Evolutionary conservation across 1,140 invertebrate genomes (phyloP).

Genomic region (Phenacoccus solenopsis): DNA sequence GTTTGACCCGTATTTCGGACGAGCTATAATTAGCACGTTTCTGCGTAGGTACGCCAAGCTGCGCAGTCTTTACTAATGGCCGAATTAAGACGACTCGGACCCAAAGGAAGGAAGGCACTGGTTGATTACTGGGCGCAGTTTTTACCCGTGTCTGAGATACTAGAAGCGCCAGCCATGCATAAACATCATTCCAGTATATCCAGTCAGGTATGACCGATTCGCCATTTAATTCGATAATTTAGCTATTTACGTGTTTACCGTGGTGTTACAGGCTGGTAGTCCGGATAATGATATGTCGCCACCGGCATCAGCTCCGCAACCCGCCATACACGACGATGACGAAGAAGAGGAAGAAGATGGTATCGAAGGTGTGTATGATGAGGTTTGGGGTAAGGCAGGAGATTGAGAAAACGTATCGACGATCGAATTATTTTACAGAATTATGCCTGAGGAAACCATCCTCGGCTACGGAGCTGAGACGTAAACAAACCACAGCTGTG

Average conservation of each 20-base stretch:
- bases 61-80: slow-evolving; percentile 89
- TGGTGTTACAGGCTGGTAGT: not conserved
- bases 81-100: slow-evolving; percentile 80
- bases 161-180: not conserved
- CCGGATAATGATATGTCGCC: not conserved
- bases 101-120: slow-evolving; percentile 78
- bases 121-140: slow-evolving; percentile 93
- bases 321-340: slow-evolving; percentile 46
- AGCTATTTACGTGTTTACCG: not conserved
- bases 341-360: slow-evolving; percentile 72
- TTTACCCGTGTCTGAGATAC: slow-evolving; percentile 48
- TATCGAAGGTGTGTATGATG: slow-evolving; percentile 35
- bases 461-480: slow-evolving; percentile 69
- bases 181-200: slow-evolving; percentile 10
- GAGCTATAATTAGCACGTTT: not conserved
- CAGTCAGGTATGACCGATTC: not conserved
- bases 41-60: slow-evolving; percentile 65
- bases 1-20: too few relatives aligned
- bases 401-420: too few relatives aligned
- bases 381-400: too few relatives aligned
- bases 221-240: too few relatives aligned
- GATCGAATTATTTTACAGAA: slow-evolving; percentile 33
- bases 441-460: slow-evolving; percentile 58
- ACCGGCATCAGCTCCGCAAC: not conserved
- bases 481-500: slow-evolving; percentile 94